Base-by-base conservation (phyloP, 2,113 vertebrate genomes). In the Strigops habroptila region DNA sequence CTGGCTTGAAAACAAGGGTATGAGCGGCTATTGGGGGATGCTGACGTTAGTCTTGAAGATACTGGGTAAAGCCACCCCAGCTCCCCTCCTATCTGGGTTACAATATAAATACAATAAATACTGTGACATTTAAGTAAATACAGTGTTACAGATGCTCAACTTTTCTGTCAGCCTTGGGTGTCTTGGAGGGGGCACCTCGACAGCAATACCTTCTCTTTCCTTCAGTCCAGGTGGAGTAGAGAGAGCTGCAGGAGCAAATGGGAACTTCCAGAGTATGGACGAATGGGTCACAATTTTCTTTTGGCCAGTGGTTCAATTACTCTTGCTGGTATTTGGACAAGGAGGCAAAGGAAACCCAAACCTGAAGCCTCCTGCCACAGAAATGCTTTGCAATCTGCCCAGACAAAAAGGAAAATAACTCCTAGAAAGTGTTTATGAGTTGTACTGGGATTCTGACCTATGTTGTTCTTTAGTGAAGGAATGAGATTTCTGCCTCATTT, bases 11-110 rank as follows among this genome's bases (percentile, higher is more conserved):
- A 53, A 39, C 24, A 43, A 49, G 21, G 8, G 6, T 41, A 3
- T 37, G 7, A 75, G 43, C 9, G 0, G 3, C 30, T 90, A 0
- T 4, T 27, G 28, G 25, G 16, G 27, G 3, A 3, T 43, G 30
- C 10, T 43, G n/a, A 28, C 18, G 12, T 35, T 43, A 30, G 5
- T 10, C 28, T 65, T 48, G 33, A 70, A 82, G 11, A 6, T 52
- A 7, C 6, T 25, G 4, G 9, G 7, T 65, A 51, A 43, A 82
- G 19, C 13, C 23, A n/a, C 22, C 7, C 3, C 31, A 23, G 21
- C 57, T 94, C 48, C 24, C 30, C 8, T 51, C 21, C 46, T 18
- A 27, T 9, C 33, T 84, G 35, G 57, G 14, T 15, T 71, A 35
- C 62, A 14, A 4, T 63, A n/a, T 53, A 65, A 59, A 64, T 67